Evolutionary conservation across 2,113 vertebrate species (phyloP).

Genomic region (Talpa occidentalis): DNA sequence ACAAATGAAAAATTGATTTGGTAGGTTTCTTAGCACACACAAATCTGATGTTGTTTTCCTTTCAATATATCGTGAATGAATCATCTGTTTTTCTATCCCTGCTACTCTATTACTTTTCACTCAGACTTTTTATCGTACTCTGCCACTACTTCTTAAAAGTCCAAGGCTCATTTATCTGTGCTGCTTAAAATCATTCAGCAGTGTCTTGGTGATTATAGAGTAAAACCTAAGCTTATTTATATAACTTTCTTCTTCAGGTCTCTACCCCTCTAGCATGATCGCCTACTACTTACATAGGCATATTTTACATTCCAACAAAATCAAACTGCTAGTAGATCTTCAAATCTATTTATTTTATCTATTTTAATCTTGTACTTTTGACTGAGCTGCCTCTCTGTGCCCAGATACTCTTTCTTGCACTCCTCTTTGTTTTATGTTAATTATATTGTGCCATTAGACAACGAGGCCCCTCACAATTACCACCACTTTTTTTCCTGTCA

Average conservation of each 20-base stretch:
- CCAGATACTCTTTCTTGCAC: too few species aligned
- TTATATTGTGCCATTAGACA: too few species aligned
- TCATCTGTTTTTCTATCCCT: neutral
- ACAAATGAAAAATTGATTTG: neutral
- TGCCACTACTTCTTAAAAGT: neutral
- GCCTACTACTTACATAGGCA: neutral
- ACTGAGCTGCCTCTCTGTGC: neutral
- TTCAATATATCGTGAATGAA: neutral
- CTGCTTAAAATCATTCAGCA: neutral
- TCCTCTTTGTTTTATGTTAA: neutral
- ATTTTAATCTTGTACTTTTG: neutral
- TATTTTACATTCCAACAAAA: neutral
- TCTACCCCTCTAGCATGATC: neutral
- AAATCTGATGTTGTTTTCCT: neutral
- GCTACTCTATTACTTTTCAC: neutral
- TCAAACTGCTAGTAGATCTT: neutral
- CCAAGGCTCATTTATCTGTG: neutral
- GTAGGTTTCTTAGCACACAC: neutral
- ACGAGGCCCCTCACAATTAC: neutral
- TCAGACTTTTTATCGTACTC: neutral
- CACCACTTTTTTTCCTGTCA: neutral
- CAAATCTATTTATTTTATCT: neutral
- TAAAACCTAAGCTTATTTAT: neutral
- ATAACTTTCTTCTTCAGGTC: too few species aligned
- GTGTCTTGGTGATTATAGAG: neutral